A percentile compares a stretch with the other conserved stretches of the same genome.
These are phyloP conservation scores for Lepidurus packardi DNA, from an alignment of 1,140 invertebrate species.

Conservation along the genomic window DNA sequence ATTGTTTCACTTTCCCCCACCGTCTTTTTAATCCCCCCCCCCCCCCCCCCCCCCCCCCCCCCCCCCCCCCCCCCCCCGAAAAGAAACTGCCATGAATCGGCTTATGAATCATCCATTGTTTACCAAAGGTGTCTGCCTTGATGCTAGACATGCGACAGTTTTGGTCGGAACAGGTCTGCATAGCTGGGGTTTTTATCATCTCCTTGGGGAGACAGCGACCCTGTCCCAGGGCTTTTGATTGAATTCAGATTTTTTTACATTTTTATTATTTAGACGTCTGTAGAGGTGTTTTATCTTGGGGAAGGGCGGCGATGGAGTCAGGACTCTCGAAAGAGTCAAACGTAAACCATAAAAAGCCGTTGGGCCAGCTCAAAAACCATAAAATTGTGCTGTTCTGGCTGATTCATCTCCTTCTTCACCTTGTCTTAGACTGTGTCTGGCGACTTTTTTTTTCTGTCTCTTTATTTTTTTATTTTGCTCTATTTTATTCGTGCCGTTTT, in stretches of 20 bases:
- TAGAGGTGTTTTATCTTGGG: background rate
- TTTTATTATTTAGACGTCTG: background rate
- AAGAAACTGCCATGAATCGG: background rate
- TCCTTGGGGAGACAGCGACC: background rate
- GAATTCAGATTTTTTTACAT: background rate
- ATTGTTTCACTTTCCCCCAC: background rate
- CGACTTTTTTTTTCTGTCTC: background rate
- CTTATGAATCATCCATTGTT: conserved; percentile 1
- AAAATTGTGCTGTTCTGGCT: background rate
- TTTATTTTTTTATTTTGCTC: conserved; percentile 26
- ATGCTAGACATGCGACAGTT: background rate
- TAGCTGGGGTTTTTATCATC: background rate
- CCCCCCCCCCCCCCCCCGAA: background rate
- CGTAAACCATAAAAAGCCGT: conserved; percentile 10
- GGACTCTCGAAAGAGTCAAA: background rate
- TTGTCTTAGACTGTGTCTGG: conserved; percentile 1
- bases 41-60: too few relatives aligned
- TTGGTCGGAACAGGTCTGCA: background rate
- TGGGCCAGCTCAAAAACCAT: background rate
- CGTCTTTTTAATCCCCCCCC: background rate
- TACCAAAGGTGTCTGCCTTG: conserved; percentile 2
- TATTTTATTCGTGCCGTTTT: background rate
- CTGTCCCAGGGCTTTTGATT: background rate
- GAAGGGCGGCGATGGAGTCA: background rate
- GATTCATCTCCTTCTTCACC: conserved; percentile 21